Evolutionary conservation across 2,113 vertebrate species (phyloP), one percentile per base, ranked within the genome.

Genomic region (Pollachius pollachius): DNA sequence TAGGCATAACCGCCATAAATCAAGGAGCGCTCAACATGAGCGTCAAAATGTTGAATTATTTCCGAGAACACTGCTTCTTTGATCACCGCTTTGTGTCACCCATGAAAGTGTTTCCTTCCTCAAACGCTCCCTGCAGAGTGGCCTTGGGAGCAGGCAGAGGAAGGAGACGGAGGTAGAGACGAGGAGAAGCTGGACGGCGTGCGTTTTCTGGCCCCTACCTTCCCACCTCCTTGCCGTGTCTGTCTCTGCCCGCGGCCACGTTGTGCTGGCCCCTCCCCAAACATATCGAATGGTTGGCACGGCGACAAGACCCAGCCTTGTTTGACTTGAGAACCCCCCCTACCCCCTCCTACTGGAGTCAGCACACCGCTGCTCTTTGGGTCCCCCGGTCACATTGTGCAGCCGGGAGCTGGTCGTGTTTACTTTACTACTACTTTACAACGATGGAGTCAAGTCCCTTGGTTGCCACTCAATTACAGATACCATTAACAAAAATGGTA

Each of bases 231-330:
- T 17, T 52, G 15, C 16, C 54, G 79, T 12, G 65, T 84, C 83
- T 84, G 65, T 71, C 82, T 63, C 77, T 85, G 86, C 73, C 60
- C 71, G 81, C 63, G 85, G 83, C 85, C 89, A 90, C 85, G 86
- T 86, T 90, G 88, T 84, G 84, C 83, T 81, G 87, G 84, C 82
- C 41, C 41, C 41, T 48, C 41, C 11, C 12, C 11, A 48, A 90
- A 88, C 84, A 85, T 90, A 87, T 90, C 74, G 85, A 89, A 83
- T 61, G 73, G 67, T 85, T 89, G 88, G 88, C 85, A 70, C 73
- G 37, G 79, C 79, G 88, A 87, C 88, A 84, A 83, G 73, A 8
- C 30, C 30, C 81, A 69, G 85, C 77, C 82, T 84, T 68, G 79
- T 83, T 81, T 41, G 30, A 34, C 30, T 34, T 34, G 57, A 34